Conservation (phyloP, 1,140 invertebrate species). For the Galleria mellonella region DNA sequence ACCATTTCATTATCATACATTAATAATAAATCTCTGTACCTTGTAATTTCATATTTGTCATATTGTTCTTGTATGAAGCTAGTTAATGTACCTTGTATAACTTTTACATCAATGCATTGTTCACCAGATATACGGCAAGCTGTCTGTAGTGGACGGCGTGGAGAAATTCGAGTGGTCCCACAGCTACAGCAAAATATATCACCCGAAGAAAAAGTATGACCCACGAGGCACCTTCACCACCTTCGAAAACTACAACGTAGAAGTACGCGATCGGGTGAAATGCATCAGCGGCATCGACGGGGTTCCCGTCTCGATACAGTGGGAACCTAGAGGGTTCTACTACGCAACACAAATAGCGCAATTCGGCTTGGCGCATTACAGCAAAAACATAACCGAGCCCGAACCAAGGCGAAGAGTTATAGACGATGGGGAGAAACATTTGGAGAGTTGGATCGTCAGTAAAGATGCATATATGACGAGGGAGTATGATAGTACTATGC, state of each 20-base stretch:
- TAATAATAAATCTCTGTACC: no score
- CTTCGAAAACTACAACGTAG: slow-evolving; percentile 98
- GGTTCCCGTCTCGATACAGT: slow-evolving; percentile 95
- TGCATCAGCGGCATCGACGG: slow-evolving; percentile 94
- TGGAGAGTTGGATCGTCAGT: slow-evolving; percentile 80
- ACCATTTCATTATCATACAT: no score
- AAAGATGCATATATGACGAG: slow-evolving; percentile 78
- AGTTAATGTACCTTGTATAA: no score
- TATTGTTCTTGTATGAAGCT: no score
- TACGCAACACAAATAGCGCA: slow-evolving; percentile 99
- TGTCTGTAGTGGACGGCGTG: slow-evolving; percentile 80
- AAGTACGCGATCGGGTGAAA: slow-evolving; percentile 94
- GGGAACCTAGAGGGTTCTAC: slow-evolving; percentile 94
- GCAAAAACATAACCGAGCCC: slow-evolving; percentile 91
- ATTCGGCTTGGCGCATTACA: slow-evolving; percentile 97
- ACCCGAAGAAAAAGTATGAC: slow-evolving; percentile 91
- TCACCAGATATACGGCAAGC: slow-evolving; percentile 82
- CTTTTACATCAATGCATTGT: slow-evolving; percentile 2
- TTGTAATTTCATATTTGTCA: no score
- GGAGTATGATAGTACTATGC: slow-evolving; percentile 75
- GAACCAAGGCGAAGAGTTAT: slow-evolving; percentile 80
- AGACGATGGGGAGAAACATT: slow-evolving; percentile 83
- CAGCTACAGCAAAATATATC: slow-evolving; percentile 93
- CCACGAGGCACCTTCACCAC: slow-evolving; percentile 93
- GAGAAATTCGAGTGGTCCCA: slow-evolving; percentile 95